A percentile compares a stretch with the other conserved stretches of the same genome.
These are phyloP conservation scores for Calliopum simillimum DNA, from an alignment of 2,888 invertebrate species.

Conservation along the genomic window DNA sequence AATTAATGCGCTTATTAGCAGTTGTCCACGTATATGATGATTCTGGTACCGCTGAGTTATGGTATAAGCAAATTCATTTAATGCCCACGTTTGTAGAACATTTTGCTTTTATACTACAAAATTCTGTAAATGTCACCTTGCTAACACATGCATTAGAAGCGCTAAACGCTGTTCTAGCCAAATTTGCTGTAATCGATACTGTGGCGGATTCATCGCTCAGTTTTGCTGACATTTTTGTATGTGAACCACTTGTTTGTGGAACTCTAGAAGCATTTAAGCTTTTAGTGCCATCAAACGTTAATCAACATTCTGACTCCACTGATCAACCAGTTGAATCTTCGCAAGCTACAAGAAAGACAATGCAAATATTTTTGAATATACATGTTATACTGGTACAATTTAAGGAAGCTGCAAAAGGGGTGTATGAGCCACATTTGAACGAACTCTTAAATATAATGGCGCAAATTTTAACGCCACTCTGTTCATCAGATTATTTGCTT, in stretches of 20 bases:
- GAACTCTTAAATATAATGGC: slow-evolving; percentile 59
- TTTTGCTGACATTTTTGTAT: slow-evolving; percentile 60
- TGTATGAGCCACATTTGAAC: slow-evolving; percentile 52
- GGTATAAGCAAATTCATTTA: slow-evolving; percentile 69
- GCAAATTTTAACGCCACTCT: slow-evolving; percentile 60
- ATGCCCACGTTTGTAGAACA: slow-evolving; percentile 70
- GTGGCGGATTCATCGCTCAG: slow-evolving; percentile 17
- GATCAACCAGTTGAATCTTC: slow-evolving; percentile 44
- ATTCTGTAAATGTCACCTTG: slow-evolving; percentile 77
- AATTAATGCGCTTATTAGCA: slow-evolving; percentile 77
- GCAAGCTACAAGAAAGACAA: slow-evolving; percentile 59
- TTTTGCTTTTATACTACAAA: slow-evolving; percentile 78
- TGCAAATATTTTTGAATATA: slow-evolving; percentile 65
- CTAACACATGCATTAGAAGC: slow-evolving; percentile 72
- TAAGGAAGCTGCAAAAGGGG: slow-evolving; percentile 55
- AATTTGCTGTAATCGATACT: slow-evolving; percentile 54
- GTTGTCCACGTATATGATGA: slow-evolving; percentile 70
- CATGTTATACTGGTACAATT: slow-evolving; percentile 64
- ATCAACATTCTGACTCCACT: slow-evolving; percentile 35
- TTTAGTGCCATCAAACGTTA: slow-evolving; percentile 50
- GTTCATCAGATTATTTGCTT: slow-evolving; percentile 58
- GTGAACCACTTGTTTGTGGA: slow-evolving; percentile 58
- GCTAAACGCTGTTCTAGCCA: slow-evolving; percentile 71
- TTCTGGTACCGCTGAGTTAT: slow-evolving; percentile 56
- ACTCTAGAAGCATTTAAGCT: slow-evolving; percentile 64